A percentile compares a stretch with the other conserved stretches of the same genome.
phyloP scores from a whole-genome alignment of 2,797 vertebrate genomes.

The Acanthurus tractus region DNA sequence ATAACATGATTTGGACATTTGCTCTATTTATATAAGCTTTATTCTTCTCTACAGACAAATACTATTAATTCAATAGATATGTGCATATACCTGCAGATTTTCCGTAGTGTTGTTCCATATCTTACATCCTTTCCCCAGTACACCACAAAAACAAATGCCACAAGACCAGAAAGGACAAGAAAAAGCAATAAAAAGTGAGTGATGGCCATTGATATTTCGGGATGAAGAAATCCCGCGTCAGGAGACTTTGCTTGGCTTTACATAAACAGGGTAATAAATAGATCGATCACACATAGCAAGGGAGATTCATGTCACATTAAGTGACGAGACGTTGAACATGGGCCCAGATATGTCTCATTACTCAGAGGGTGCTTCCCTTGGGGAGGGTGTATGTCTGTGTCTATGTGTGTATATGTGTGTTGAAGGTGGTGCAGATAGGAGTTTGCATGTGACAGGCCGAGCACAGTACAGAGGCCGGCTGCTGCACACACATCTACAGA shows the following conservation, averaged over 20 bases:
- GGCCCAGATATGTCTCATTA: conserved; percentile 75
- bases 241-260: conserved; percentile 81
- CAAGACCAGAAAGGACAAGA: conserved; percentile 64
- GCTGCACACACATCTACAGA: conserved; percentile 15
- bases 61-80: conserved; percentile 27
- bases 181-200: conserved; percentile 80
- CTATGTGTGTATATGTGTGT: conserved; percentile 8
- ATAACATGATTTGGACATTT: neutral
- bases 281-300: conserved; percentile 81
- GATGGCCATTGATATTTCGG: conserved; percentile 83
- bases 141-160: conserved; percentile 70
- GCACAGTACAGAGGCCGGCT: conserved; percentile 31
- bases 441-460: conserved; percentile 30
- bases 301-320: conserved; percentile 81
- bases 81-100: conserved; percentile 35
- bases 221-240: conserved; percentile 67
- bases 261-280: conserved; percentile 87
- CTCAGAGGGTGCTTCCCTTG: conserved; percentile 63
- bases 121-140: conserved; percentile 50
- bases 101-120: conserved; percentile 40
- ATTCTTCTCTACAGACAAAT: conserved; percentile 18
- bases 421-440: conserved; percentile 13
- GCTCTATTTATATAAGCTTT: neutral
- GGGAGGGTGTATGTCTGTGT: conserved; percentile 3
- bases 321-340: conserved; percentile 73